Evolutionary conservation across 1,140 invertebrate genomes (phyloP), one percentile per base, ranked within the genome.

Genomic region (Oscheius sp.): DNA sequence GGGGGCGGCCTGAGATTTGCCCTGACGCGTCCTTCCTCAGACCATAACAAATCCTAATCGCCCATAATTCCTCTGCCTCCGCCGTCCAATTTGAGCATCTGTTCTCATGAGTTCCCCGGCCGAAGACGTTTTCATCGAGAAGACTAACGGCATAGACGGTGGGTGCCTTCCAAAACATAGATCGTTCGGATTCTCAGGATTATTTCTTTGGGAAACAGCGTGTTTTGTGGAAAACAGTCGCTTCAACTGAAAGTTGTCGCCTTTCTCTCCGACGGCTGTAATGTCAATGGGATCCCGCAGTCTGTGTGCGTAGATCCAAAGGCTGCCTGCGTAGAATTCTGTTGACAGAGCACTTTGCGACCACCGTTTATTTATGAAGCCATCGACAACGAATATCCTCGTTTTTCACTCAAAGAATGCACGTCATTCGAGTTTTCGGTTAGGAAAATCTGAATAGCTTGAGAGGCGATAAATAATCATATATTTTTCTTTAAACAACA

Each of bases 291-390:
- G 38, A 42, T 42, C 38, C 10, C 10, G 38, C n/a, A n/a, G n/a
- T 42, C 28, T 55, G 49, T 20, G 15, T 26, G 7, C 23, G 7
- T 23, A n/a, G 49, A 42, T 26, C 49, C 15, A 55, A 23, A 13
- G 7, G 49, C 23, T 7, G 7, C 49, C 49, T 55, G 49, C 49
- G 49, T 55, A 55, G 28, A 15, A 23, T 23, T 7, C 7, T 55
- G 23, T 55, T 55, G 7, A 23, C 49, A 23, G 23, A 55, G 49
- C 49, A 55, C 49, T 55, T 55, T 55, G 7, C 49, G 49, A 55
- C 15, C 49, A 55, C 15, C 49, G 49, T 55, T 13, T 55, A 55
- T 55, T 55, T 55, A 55, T 55, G 49, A 55, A 55, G 49, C 49
- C 23, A 55, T 55, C 28, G 49, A 55, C 15, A 55, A 7, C 7